Evolutionary conservation across 2,888 invertebrate genomes (phyloP).

Genomic region (Frankliniella fusca): DNA sequence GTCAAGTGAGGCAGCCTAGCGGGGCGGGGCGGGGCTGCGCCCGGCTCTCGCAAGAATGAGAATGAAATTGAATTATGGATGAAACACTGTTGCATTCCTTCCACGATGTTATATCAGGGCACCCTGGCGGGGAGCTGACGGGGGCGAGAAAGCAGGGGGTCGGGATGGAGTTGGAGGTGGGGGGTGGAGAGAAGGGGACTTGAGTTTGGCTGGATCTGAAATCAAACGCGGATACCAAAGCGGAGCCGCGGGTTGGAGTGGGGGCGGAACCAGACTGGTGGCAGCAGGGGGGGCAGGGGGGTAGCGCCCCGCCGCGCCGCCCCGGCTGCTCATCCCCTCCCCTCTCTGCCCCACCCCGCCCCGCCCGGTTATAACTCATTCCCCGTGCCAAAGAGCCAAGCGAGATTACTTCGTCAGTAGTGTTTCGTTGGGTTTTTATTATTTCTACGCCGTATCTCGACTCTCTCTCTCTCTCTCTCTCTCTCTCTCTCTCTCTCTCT

Average conservation of each 20-base stretch:
- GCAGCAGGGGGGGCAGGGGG: too few relatives aligned
- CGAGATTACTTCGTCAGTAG: too few relatives aligned
- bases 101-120: constrained; percentile 14
- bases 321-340: too few relatives aligned
- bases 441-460: not conserved
- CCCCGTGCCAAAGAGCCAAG: too few relatives aligned
- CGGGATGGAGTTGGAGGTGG: not conserved
- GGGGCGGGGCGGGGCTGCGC: not conserved
- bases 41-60: not conserved
- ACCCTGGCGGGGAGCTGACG: not conserved
- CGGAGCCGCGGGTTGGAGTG: too few relatives aligned
- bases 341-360: too few relatives aligned
- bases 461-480: too few relatives aligned
- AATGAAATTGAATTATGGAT: constrained; percentile 27
- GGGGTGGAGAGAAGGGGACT: not conserved
- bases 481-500: too few relatives aligned
- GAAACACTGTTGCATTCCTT: constrained; percentile 22
- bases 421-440: not conserved
- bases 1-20: too few relatives aligned
- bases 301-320: too few relatives aligned
- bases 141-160: not conserved
- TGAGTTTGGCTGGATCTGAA: not conserved
- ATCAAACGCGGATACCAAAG: not conserved
- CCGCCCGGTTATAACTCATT: too few relatives aligned
- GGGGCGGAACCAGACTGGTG: too few relatives aligned